Evolutionary conservation across 2,797 vertebrate species (phyloP).

Genomic region (Calcarius lapponicus): DNA sequence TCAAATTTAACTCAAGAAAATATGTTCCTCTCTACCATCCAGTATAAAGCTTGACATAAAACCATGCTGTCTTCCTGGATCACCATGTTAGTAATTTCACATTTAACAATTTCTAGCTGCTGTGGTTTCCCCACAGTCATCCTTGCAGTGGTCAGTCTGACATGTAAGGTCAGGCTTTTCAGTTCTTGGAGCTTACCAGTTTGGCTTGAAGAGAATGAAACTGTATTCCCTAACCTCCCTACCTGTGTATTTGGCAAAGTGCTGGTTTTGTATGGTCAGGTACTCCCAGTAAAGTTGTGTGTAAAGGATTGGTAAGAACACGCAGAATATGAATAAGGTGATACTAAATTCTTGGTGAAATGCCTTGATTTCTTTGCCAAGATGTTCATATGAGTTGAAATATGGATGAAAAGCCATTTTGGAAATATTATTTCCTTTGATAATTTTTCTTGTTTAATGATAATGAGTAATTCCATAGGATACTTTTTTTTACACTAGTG

Average conservation of each 20-base stretch:
- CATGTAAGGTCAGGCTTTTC: neutral
- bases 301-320: neutral
- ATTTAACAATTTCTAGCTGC: neutral
- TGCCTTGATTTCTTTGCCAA: neutral
- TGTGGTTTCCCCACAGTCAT: neutral
- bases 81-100: neutral
- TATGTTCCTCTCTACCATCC: neutral
- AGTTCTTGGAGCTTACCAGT: neutral
- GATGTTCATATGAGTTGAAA: neutral
- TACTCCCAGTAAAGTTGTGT: fast-evolving
- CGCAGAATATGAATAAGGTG: neutral
- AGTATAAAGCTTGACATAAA: neutral
- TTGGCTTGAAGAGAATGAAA: neutral
- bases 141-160: neutral
- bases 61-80: neutral
- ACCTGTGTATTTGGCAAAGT: neutral
- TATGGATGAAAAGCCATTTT: neutral
- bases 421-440: neutral
- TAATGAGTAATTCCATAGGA: neutral
- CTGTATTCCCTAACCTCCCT: neutral
- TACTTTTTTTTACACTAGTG: neutral
- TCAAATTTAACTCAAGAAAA: neutral
- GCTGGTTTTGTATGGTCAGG: neutral
- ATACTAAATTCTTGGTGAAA: neutral
- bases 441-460: neutral